phyloP scores from a whole-genome alignment of 2,113 vertebrate species.

The Psittacula cyanocephala region DNA sequence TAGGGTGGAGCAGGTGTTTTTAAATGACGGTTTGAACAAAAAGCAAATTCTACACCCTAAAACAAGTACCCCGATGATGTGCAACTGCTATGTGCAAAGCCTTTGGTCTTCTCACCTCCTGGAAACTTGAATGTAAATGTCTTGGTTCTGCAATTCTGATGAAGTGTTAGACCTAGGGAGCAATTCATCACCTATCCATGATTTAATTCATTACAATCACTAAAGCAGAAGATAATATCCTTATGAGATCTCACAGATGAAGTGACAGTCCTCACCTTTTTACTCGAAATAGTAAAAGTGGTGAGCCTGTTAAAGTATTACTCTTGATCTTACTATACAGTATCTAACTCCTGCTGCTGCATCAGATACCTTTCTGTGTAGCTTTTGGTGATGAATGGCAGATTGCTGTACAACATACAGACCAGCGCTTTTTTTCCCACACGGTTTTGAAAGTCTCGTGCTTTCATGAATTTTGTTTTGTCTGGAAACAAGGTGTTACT shows the following conservation, averaged over 20 bases:
- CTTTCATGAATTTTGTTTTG: neutral
- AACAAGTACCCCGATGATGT: accelerated
- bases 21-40: neutral
- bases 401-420: neutral
- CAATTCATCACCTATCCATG: constrained; percentile 4
- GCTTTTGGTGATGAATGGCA: neutral
- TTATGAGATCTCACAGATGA: neutral
- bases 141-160: neutral
- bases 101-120: neutral
- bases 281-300: too few species aligned
- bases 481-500: neutral
- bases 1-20: neutral
- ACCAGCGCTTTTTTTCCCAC: neutral
- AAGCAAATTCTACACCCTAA: accelerated
- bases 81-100: neutral
- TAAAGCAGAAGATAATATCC: neutral
- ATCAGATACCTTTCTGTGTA: neutral
- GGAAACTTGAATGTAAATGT: neutral
- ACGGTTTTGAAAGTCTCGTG: neutral
- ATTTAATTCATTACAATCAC: constrained; percentile 62
- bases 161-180: neutral
- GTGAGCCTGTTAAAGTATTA: neutral
- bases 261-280: neutral
- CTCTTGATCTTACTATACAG: neutral
- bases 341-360: neutral